phyloP scores from a whole-genome alignment of 1,140 invertebrate genomes.

The Zaprionus ghesquierei region DNA sequence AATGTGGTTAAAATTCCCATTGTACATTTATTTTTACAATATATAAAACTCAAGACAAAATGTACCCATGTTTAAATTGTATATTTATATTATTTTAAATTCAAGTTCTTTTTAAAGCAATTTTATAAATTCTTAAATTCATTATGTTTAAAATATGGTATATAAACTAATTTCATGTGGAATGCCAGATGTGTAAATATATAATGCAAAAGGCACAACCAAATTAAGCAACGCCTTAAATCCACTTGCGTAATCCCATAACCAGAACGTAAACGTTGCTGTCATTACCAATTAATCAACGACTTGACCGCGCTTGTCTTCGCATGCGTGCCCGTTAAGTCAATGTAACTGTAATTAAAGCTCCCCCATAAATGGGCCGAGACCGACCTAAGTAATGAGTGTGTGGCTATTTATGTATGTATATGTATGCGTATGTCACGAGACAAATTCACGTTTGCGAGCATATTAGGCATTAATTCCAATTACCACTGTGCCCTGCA shows the following conservation, averaged over 20 bases:
- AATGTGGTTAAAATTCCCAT: too few relatives aligned
- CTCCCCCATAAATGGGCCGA: conserved; percentile 33
- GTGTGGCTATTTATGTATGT: background rate
- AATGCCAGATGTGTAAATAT: background rate
- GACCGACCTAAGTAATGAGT: conserved; percentile 13
- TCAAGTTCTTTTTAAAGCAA: too few relatives aligned
- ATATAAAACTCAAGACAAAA: too few relatives aligned
- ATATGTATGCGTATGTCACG: background rate
- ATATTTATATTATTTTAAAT: too few relatives aligned
- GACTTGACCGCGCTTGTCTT: conserved; percentile 35
- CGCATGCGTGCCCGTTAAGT: conserved; percentile 20
- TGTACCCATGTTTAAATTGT: too few relatives aligned
- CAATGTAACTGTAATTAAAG: conserved; percentile 63
- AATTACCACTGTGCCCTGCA: conserved; percentile 44
- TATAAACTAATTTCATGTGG: background rate
- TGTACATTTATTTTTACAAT: too few relatives aligned
- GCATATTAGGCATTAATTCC: conserved; percentile 64
- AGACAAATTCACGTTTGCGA: conserved; percentile 39
- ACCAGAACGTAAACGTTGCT: conserved; percentile 12
- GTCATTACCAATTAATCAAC: conserved; percentile 63
- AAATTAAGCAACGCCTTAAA: conserved; percentile 26
- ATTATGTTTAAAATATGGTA: too few relatives aligned
- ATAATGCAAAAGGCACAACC: background rate
- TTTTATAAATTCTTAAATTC: too few relatives aligned
- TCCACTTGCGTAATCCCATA: conserved; percentile 50